Evolutionary conservation across 2,888 invertebrate species (phyloP), one percentile per base, ranked within the genome.

Genomic region (Drosophila koepferae): DNA sequence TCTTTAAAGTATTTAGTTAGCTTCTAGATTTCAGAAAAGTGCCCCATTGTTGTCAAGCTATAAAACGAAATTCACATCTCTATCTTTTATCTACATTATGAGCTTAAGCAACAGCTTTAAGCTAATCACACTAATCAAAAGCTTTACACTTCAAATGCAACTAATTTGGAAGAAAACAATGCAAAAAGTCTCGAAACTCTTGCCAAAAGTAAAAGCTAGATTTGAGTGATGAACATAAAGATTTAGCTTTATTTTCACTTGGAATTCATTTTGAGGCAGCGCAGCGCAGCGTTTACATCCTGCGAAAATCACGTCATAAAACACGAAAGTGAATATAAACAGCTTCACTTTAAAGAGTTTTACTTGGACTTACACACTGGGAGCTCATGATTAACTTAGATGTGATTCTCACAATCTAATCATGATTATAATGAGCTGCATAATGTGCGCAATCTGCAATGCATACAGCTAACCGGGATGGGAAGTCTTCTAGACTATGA

Each of bases 361-460:
- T 40, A 28, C n/a, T 49, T 49, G 55, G 43, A 56, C 43, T 43
- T 56, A 56, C 56, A 43, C 44, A 44, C 16, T 16, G 44, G 44
- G 12, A 53, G 49, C 55, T 53, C 56, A 61, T 78, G 65, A 66
- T 78, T 70, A 61, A 63, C 48, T 74, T 8, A 12, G 40, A 28
- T 53, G 56, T 49, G 41, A 31, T 31, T 20, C 34, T 38, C 58
- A 59, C 54, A 51, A 66, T 28, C 53, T 49, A 64, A 76, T 80
- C 75, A 78, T 75, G 64, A 72, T 56, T 63, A 72, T 78, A 72
- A 80, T 80, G 64, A 72, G 67, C 67, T 64, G 70, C 62, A 63
- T 78, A 78, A 77, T 66, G 59, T 62, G 51, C 58, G 65, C 79
- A 62, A 73, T 62, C 74, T 73, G 77, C 46, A 49, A 43, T 38